Evolutionary conservation across 2,888 invertebrate species (phyloP), one percentile per base, ranked within the genome.

Genomic region (Scaptomyza parva): DNA sequence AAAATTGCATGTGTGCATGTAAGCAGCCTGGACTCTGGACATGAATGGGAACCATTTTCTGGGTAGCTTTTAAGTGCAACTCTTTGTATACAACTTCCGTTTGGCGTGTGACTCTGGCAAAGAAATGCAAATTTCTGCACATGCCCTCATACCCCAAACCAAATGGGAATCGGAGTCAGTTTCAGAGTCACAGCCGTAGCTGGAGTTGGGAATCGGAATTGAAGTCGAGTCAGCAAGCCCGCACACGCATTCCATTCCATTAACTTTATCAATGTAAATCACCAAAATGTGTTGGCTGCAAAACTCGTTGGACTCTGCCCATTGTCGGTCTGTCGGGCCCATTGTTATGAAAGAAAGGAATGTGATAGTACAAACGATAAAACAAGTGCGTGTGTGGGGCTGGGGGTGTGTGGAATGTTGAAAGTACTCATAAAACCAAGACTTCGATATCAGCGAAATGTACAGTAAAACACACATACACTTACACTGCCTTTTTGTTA

Each of bases 61-160:
- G 88, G 84, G 65, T 66, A 58, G 76, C 70, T 64, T 81, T 71
- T 82, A 78, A 88, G 82, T 88, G 89, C 87, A 86, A 78, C 82
- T 86, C 80, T 87, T 88, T 86, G 88, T 85, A 78, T 76, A 85
- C 81, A 85, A 85, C 80, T 88, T 89, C 88, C 86, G 80, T 71
- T 79, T 83, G 75, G 75, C 85, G 90, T 86, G 80, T 70, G 73
- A 72, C 76, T 52, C 18, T 60, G 62, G 9, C 52, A 82, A 82
- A 85, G 74, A 85, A 79, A 81, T 87, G 83, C 76, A 89, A 87
- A 88, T 89, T 88, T 85, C 77, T 73, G 78, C 76, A 70, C 68
- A 78, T 24, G 11, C 44, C 35, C 51, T 47, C 40, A 40, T 24
- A 18, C 28, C 2, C 54, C 28, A 8, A 72, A 44, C 39, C 40